Base-by-base conservation (phyloP, 30 jellyfish, hydroid and myxozoan genomes). In the Hydractinia echinata region DNA sequence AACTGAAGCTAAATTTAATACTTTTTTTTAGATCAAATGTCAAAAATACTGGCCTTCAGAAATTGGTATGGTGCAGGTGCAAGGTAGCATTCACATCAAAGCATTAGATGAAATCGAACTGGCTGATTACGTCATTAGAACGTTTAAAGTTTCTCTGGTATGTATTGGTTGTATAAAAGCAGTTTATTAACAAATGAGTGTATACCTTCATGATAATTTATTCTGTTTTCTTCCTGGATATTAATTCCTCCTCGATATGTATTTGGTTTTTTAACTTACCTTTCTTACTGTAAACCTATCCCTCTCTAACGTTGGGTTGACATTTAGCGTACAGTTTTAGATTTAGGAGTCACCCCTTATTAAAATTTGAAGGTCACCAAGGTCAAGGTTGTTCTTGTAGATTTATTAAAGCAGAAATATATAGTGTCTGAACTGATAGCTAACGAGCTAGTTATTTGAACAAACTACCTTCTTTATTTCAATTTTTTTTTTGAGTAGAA, bases 1-100 rank as follows among this genome's bases (percentile, higher is more conserved):
- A n/a, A n/a, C n/a, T 30, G 44, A 2, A n/a, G 9, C 74, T 7
- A 64, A n/a, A 13, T 64, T 51, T 51, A n/a, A n/a, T 64, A 13
- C 39, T 6, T 64, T 64, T 52, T 52, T 54, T 4, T 73, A 92
- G 98, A 87, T 87, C 73, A 92, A 92, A 77, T 92, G 98, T 77
- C 98, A 92, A 77, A 87, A 87, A 76, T 92, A 92, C 54, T 92
- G 98, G 98, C 98, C 98, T 6, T 73, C 95, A 0, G 79, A 87
- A 5, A 95, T 19, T 49, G 87, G 67, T 8, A 66, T 83, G 62
- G 86, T 90, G 16, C 84, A 84, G 54, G 88, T 73, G 14, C 84
- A 92, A 79, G 98, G 96, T 2, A 87, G 87, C 84, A 83, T 92
- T 19, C 66, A 76, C 48, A 90, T 92, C 44, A 76, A 84, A 62